Base-by-base conservation (phyloP, 2,113 vertebrate genomes). In the Paradisaea rubra region DNA sequence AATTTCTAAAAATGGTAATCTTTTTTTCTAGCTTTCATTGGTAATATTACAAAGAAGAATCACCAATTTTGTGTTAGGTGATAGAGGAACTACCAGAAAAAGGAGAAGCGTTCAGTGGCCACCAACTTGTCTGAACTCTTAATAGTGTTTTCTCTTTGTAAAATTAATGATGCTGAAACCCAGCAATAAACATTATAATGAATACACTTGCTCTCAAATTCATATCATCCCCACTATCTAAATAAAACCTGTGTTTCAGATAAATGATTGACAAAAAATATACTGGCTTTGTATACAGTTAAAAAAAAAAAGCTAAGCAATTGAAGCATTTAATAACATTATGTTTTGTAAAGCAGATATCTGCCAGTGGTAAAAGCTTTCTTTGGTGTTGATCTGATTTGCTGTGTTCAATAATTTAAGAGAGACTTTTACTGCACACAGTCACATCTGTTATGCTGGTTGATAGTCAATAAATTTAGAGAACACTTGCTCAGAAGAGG, bases 361-460 rank as follows among this genome's bases (percentile, higher is more conserved):
- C 92, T 94, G 86, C 73, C 86, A 76, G 11, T 49, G 31, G 53
- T 57, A 94, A 96, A 96, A 95, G 86, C 80, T 81, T 92, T 81
- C 81, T 78, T 87, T 69, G 41, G 64, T 56, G 47, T 53, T 95
- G 64, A 92, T 91, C 64, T 86, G 91, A 96, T 93, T 93, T 94
- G 81, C 80, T 88, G 69, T 37, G 89, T 60, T 93, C 88, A 93
- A 81, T 93, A 95, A 95, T 94, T 96, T 88, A 91, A 73, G 57
- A 78, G 49, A 88, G 60, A 92, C 60, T 93, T 94, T 86, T 81
- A 91, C 49, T 84, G 88, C 83, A 63, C 6, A 1, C 22, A 90
- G 77, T 41, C 88, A 84, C 86, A 92, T 92, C 88, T 89, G 72
- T 74, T 91, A 92, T 12, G 27, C 28, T 56, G 52, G 77, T 74